Evolutionary conservation across 2,113 vertebrate genomes (phyloP).

Genomic region (Sprattus sprattus): DNA sequence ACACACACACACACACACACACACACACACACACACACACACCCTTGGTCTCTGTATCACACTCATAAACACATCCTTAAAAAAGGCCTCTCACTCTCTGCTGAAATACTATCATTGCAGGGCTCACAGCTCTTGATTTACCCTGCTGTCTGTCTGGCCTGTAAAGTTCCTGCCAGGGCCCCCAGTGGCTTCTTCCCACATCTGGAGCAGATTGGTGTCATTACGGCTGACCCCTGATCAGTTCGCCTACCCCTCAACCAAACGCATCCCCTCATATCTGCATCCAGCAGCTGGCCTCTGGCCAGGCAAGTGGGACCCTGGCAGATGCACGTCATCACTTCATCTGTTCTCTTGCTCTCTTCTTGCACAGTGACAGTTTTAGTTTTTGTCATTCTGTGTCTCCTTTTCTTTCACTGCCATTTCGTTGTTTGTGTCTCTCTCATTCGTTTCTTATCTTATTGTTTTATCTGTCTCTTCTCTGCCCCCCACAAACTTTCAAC

Average conservation of each 20-base stretch:
- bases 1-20: conserved; percentile 7
- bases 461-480: neutral
- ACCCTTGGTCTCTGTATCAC: neutral
- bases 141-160: conserved; percentile 2
- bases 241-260: neutral
- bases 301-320: neutral
- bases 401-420: neutral
- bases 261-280: neutral
- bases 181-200: neutral
- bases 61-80: neutral
- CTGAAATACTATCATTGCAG: neutral
- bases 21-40: neutral
- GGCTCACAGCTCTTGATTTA: neutral
- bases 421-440: neutral
- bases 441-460: neutral
- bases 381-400: neutral
- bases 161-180: neutral
- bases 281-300: neutral
- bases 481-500: neutral
- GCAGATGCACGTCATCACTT: neutral
- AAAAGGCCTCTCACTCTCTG: neutral
- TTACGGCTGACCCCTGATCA: neutral
- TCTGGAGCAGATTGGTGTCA: neutral
- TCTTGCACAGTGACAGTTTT: neutral
- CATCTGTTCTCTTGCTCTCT: neutral